A percentile compares a stretch with the other conserved stretches of the same genome.
These are phyloP conservation scores for Bryconaethiops microstoma DNA, from an alignment of 2,797 vertebrate species.

Conservation along the genomic window DNA sequence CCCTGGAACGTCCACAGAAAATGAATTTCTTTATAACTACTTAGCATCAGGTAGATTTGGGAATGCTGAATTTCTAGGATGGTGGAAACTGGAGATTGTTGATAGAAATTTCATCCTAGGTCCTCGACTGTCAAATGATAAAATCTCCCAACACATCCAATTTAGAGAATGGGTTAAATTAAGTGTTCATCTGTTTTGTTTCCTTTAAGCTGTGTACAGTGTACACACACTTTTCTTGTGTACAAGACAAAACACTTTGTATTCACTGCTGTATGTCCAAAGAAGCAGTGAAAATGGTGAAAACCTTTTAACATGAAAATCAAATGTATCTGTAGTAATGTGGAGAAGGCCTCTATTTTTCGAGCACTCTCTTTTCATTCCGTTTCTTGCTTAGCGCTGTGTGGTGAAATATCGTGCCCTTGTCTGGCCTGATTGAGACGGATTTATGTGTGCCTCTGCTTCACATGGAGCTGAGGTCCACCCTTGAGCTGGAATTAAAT, in stretches of 20 bases:
- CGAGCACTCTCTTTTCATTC: conserved; percentile 30
- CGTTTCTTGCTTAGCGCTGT: conserved; percentile 27
- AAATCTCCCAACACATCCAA: too few relatives aligned
- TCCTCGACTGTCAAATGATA: not conserved
- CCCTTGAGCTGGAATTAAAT: conserved; percentile 45
- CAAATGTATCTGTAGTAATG: not conserved
- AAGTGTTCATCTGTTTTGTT: too few relatives aligned
- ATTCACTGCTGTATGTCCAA: too few relatives aligned
- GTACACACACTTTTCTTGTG: too few relatives aligned
- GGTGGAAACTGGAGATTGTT: not conserved
- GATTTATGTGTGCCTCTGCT: conserved; percentile 58
- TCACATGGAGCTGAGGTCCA: conserved; percentile 27
- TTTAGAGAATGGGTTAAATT: too few relatives aligned
- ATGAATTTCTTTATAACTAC: not conserved
- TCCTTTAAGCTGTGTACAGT: too few relatives aligned
- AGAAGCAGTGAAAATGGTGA: not conserved
- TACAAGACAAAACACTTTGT: too few relatives aligned
- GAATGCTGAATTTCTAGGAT: not conserved
- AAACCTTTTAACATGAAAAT: not conserved
- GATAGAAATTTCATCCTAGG: not conserved
- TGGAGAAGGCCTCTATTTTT: conserved; percentile 8
- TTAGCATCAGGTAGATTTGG: too few relatives aligned
- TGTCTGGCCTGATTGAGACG: conserved; percentile 32
- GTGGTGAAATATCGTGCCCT: conserved; percentile 35
- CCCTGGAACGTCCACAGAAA: too few relatives aligned